phyloP scores from a whole-genome alignment of 2,113 vertebrate species.

The Petrocephalus microphthalmus region DNA sequence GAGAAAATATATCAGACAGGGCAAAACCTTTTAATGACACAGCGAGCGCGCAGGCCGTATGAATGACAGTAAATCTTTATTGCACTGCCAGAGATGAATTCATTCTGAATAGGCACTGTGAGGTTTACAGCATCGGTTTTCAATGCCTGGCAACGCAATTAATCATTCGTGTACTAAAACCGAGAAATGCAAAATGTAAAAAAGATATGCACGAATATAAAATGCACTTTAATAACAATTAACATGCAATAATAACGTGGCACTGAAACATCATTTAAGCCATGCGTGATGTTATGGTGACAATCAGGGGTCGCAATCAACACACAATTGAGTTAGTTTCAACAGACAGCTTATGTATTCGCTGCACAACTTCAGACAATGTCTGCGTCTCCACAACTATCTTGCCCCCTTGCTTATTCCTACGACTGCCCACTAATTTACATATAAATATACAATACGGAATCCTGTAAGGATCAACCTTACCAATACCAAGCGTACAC shows the following conservation, averaged over 20 bases:
- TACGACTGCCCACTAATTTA: background rate
- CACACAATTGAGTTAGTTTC: background rate
- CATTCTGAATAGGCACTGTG: background rate
- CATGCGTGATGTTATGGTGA: background rate
- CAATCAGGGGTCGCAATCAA: background rate
- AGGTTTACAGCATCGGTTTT: background rate
- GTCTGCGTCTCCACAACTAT: background rate
- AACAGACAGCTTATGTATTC: background rate
- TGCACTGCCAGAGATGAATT: background rate
- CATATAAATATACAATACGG: background rate
- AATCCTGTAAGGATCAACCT: background rate
- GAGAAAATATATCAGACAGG: background rate
- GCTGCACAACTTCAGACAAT: background rate
- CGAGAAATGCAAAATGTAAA: background rate
- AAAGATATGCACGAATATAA: background rate
- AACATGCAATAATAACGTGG: background rate
- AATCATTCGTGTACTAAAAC: background rate
- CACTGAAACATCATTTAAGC: background rate
- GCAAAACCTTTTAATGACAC: background rate
- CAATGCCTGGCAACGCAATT: background rate
- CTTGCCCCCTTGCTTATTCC: background rate
- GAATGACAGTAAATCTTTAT: background rate
- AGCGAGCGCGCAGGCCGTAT: background rate
- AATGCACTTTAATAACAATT: background rate
- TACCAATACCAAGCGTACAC: background rate